Evolutionary conservation across 2,113 vertebrate species (phyloP), one percentile per base, ranked within the genome.

Genomic region (Tragulus kanchil): DNA sequence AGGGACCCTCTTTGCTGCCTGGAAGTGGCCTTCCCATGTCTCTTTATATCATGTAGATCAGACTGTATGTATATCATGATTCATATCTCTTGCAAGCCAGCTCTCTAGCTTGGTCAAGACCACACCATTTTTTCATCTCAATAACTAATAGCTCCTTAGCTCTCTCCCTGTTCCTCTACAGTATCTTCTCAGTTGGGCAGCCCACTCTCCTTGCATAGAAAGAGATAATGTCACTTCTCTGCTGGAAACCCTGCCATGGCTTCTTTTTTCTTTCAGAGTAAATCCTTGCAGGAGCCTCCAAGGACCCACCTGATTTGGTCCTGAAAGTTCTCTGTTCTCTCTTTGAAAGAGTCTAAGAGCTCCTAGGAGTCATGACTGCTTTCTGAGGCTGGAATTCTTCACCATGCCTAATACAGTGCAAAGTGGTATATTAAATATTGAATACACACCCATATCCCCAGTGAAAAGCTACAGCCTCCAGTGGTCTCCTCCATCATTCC

Each of bases 401-500:
- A 26, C 28, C 28, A 8, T 23, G 8, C 12, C 45, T 17, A 8
- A 28, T 73, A 4, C 3, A 13, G 16, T 36, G 36, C 36, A 36
- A 36, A 36, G 36, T 36, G 36, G 36, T 36, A 36, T 36, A 36
- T 36, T 36, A 50, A 78, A 88, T 67, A 15, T 69, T 58, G 13
- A 59, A 58, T 58, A 58, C 2, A 19, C 16, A 10, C 3, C 31
- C 21, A 28, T 16, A 45, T 79, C 71, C 16, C 48, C 42, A 64
- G 23, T 5, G 16, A 79, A 19, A 14, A 71, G 19, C 16, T 62
- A 58, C 78, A 67, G 36, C 23, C 6, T 6, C 52, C 59, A 17
- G 0, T 21, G 48, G 0, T 62, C 36, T 71, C 52, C 5, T 15
- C 78, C 23, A 21, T 36, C n/a, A 3, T 52, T 19, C 11, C 6